These are phyloP conservation scores for Zaprionus bogoriensis DNA, from an alignment of 2,888 invertebrate species.

Conservation along the genomic window DNA sequence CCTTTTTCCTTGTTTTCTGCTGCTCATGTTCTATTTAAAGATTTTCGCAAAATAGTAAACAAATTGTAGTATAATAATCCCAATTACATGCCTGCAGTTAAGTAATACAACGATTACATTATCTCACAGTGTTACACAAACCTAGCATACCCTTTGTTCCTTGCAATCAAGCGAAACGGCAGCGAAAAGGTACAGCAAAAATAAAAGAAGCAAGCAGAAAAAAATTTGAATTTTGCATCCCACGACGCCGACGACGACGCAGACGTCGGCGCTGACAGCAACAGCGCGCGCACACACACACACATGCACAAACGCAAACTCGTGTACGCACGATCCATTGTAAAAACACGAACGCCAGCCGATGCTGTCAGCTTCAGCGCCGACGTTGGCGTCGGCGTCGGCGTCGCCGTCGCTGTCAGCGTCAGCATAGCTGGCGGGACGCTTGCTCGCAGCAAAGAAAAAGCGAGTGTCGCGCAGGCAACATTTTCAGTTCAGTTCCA, in stretches of 20 bases:
- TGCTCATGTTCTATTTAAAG: neutral
- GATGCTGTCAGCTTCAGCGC: slow-evolving; percentile 29
- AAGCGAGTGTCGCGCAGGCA: slow-evolving; percentile 73
- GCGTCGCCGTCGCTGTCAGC: slow-evolving; percentile 29
- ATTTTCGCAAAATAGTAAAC: neutral
- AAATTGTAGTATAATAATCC: neutral
- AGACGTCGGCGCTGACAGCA: slow-evolving; percentile 7
- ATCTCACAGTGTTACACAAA: slow-evolving; percentile 2
- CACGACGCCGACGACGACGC: slow-evolving; percentile 25
- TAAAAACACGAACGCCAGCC: slow-evolving; percentile 41
- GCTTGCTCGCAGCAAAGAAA: slow-evolving; percentile 73
- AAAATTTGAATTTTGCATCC: slow-evolving; percentile 70
- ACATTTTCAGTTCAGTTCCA: slow-evolving; percentile 79
- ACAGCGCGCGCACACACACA: slow-evolving; percentile 7
- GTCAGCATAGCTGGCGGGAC: slow-evolving; percentile 34
- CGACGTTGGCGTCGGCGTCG: slow-evolving; percentile 2
- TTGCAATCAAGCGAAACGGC: slow-evolving; percentile 23
- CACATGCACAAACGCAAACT: neutral
- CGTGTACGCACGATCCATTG: slow-evolving; percentile 40
- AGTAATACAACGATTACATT: neutral
- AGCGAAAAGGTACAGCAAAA: slow-evolving; percentile 59
- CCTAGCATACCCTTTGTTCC: slow-evolving; percentile 25
- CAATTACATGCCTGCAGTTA: neutral
- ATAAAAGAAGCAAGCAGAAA: slow-evolving; percentile 54
- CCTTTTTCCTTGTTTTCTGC: neutral